phyloP scores from a whole-genome alignment of 1,140 invertebrate genomes.

The Calycopis cecrops region DNA sequence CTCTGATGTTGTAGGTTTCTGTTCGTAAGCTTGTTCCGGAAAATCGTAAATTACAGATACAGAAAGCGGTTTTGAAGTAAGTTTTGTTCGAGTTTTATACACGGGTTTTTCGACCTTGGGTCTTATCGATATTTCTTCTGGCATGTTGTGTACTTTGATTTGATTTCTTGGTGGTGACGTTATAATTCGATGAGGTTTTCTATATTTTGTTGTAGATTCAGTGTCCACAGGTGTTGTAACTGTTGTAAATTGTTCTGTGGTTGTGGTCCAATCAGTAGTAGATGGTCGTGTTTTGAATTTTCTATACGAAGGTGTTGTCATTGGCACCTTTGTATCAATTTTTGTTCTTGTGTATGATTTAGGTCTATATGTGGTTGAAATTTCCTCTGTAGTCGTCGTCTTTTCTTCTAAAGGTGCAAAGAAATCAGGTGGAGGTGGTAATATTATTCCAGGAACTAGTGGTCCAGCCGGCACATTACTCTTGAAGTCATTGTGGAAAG shows the following conservation, averaged over 20 bases:
- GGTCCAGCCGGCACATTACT: slow-evolving; percentile 88
- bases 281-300: slow-evolving; percentile 66
- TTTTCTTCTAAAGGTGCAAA: slow-evolving; percentile 80
- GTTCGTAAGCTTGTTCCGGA: slow-evolving; percentile 55
- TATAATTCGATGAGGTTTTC: slow-evolving; percentile 48
- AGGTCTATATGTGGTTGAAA: slow-evolving; percentile 57
- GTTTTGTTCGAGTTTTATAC: slow-evolving; percentile 62
- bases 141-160: slow-evolving; percentile 51
- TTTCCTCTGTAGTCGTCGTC: slow-evolving; percentile 49
- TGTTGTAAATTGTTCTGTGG: slow-evolving; percentile 62
- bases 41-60: slow-evolving; percentile 64
- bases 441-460: slow-evolving; percentile 89
- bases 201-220: slow-evolving; percentile 47
- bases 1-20: slow-evolving; percentile 58
- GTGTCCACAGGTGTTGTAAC: slow-evolving; percentile 52
- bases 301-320: slow-evolving; percentile 45
- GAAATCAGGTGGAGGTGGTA: slow-evolving; percentile 91
- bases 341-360: slow-evolving; percentile 49
- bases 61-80: slow-evolving; percentile 67
- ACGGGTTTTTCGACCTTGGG: slow-evolving; percentile 63
- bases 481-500: slow-evolving; percentile 85
- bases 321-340: slow-evolving; percentile 53
- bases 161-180: slow-evolving; percentile 48
- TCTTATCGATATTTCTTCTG: slow-evolving; percentile 48
- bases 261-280: slow-evolving; percentile 51